These are phyloP conservation scores for Pycnonotus jocosus DNA, from an alignment of 2,113 vertebrate genomes.

Conservation along the genomic window DNA sequence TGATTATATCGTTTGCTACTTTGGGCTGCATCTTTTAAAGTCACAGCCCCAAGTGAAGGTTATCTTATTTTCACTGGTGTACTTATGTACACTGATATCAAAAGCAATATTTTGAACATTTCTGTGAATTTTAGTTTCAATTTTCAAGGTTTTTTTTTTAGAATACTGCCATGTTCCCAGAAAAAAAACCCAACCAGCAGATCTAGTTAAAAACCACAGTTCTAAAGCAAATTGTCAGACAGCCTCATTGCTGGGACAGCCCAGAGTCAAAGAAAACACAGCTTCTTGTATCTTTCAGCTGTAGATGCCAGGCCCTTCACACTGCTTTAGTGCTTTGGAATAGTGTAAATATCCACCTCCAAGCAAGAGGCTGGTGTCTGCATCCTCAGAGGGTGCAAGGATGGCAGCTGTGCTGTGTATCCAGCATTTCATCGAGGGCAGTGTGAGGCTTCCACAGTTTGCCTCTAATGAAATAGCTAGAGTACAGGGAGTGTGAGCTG, in stretches of 20 bases:
- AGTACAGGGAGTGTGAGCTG: accelerated
- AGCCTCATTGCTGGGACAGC: not conserved
- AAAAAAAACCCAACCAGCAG: not conserved
- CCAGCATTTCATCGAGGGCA: not conserved
- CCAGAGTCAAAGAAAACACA: not conserved
- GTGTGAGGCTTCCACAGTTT: not conserved
- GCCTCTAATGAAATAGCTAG: not conserved
- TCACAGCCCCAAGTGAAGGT: not conserved
- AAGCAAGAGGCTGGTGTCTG: not conserved
- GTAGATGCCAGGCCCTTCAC: not conserved
- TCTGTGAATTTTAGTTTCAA: not conserved
- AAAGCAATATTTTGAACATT: not conserved
- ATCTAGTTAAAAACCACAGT: not conserved
- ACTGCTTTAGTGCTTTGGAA: not conserved
- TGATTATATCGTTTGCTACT: not conserved
- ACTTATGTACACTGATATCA: not conserved
- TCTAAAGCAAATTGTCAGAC: not conserved
- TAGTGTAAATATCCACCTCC: not conserved
- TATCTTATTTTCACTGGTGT: not conserved
- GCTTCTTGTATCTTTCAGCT: not conserved
- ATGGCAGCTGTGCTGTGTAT: not conserved
- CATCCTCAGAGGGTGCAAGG: not conserved
- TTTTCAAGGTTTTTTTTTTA: not conserved
- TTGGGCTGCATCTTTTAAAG: not conserved
- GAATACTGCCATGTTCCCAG: not conserved